Base-by-base conservation (phyloP, 1,140 invertebrate genomes). In the Neuroterus valhalla region DNA sequence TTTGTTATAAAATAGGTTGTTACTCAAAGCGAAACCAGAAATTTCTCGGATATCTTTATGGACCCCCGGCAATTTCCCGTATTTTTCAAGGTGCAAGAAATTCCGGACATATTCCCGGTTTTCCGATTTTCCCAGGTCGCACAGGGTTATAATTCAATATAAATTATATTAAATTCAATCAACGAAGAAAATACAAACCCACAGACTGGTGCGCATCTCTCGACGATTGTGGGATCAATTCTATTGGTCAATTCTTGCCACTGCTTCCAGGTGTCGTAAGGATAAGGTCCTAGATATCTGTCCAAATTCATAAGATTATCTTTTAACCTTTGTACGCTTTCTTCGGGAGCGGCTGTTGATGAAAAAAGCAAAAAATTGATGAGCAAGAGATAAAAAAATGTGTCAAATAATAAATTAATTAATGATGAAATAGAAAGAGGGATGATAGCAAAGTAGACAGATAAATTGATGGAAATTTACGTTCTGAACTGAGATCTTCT, bases 261-360 rank as follows among this genome's bases (percentile, higher is more conserved):
- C 80, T 95, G 94, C 76, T 94, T 93, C 87, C 94, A 96, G 74
- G 94, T 94, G 77, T 98, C 94, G 90, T 95, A 98, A 14, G 98
- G 98, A 92, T 99, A 99, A 4, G 96, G 92, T 14, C 95, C 98
- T 48, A 99, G 89, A 88, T 93, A 95, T 76, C 90, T 90, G 83
- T 99, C 97, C 48, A 99, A 86, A 68, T 95, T 92, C 66, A 92
- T 90, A 45, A 97, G 84, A 88, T 98, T 97, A 6, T 91, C 90
- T 81, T 93, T 93, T 17, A 97, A 88, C 14, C 91, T 88, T 72
- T 92, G 85, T 50, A 93, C 79, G 78, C 92, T 92, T 79, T 93
- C 89, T 81, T 94, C 91, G 80, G 90, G 84, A 68, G 92, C 89
- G 80, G 82, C 92, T 92, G 11, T 31, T 62, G 1, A 15, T 62